These are phyloP conservation scores for Tyrannus savana DNA, from an alignment of 2,113 vertebrate genomes.

Conservation along the genomic window DNA sequence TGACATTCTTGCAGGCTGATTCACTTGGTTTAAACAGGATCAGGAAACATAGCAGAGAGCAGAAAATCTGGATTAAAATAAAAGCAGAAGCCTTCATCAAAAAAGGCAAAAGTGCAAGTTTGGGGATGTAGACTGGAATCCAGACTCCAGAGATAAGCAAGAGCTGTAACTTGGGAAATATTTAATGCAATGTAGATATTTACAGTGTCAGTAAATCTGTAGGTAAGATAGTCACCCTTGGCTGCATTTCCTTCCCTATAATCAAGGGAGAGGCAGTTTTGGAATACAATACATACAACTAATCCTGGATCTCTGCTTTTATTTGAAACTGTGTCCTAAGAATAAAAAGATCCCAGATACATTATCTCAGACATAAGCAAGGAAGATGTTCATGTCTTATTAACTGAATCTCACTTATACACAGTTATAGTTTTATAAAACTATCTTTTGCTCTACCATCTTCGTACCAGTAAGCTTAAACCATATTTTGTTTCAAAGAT, in stretches of 20 bases:
- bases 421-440: neutral
- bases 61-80: conserved; percentile 7
- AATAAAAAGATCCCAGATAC: neutral
- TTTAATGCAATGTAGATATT: neutral
- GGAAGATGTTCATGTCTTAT: neutral
- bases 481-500: neutral
- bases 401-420: neutral
- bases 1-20: neutral
- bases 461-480: neutral
- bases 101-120: neutral
- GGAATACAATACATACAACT: neutral
- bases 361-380: neutral
- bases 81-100: neutral
- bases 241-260: neutral
- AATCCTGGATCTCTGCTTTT: neutral
- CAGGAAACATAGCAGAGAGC: neutral
- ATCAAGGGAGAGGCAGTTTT: neutral
- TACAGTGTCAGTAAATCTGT: neutral
- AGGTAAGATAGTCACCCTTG: neutral
- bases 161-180: neutral
- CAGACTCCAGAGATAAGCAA: neutral
- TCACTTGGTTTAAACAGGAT: neutral
- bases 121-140: neutral
- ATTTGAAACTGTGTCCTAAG: neutral
- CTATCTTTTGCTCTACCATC: neutral